Evolutionary conservation across 2,888 invertebrate genomes (phyloP).

Genomic region (Dynastes tityus): DNA sequence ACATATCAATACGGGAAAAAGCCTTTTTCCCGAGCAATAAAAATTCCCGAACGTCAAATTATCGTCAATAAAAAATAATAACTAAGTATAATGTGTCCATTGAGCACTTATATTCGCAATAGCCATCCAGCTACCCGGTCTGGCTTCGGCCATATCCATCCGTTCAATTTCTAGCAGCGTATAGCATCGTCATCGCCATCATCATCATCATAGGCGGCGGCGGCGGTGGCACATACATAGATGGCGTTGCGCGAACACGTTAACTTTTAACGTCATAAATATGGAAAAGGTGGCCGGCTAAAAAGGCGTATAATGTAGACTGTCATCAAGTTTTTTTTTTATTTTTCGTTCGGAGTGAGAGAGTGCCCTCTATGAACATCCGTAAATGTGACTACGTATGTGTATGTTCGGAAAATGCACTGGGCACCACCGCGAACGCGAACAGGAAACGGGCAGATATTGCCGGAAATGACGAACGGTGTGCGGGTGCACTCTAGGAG

Average conservation of each 20-base stretch:
- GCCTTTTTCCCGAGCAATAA: conserved; percentile 51
- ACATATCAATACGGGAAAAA: conserved; percentile 40
- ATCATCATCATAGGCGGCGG: background rate
- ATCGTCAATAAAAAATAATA: conserved; percentile 59
- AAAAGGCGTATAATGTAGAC: conserved; percentile 57
- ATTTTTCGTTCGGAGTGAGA: background rate
- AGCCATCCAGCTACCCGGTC: background rate
- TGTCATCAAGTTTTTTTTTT: conserved; percentile 46
- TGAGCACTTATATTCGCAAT: conserved; percentile 49
- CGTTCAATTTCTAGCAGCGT: background rate
- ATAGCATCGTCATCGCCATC: conserved; percentile 11
- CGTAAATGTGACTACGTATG: background rate
- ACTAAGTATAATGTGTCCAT: conserved; percentile 58
- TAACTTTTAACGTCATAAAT: conserved; percentile 59
- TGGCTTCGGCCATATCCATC: conserved; percentile 8
- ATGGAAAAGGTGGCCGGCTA: conserved; percentile 57
- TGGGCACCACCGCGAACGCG: background rate
- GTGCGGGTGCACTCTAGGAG: conserved; percentile 19
- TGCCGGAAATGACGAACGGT: conserved; percentile 33
- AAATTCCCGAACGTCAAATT: conserved; percentile 59
- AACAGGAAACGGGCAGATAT: conserved; percentile 36
- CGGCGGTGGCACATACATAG: conserved; percentile 9
- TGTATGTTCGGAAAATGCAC: conserved; percentile 19
- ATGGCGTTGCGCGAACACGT: conserved; percentile 20
- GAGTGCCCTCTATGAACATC: background rate